Evolutionary conservation across 2,113 vertebrate genomes (phyloP), one percentile per base, ranked within the genome.

Genomic region (Callithrix jacchus): DNA sequence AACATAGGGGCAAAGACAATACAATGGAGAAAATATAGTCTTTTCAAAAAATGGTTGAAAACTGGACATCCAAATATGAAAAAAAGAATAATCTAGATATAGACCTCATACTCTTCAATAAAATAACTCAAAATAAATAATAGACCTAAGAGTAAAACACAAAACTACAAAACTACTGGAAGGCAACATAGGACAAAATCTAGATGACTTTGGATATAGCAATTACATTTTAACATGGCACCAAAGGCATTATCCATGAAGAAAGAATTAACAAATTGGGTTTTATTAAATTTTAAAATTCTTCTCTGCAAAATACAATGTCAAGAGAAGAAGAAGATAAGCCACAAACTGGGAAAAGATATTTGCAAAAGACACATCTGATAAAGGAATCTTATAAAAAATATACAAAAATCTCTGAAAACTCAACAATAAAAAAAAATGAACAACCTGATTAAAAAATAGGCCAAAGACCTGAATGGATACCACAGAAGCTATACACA

Each of bases 261-360:
- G 10, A 89, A 82, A 49, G 21, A 94, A 94, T 8, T 64, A 4
- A 8, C 82, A 89, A 64, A 11, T 2, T 85, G 16, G 18, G 80
- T 21, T 88, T 93, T 3, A 70, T 73, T 56, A 83, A 96, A 66
- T 47, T 74, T 86, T 49, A 23, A 84, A 94, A 74, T 58, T 94
- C 68, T 93, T 13, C 25, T 89, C 6, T 79, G 8, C 9, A 45
- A 94, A 94, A 77, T 20, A 76, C 40, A 95, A 61, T 79, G 37
- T 87, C 70, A 47, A 61, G n/a, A 54, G 20, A 88, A 73, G 30
- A 49, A 30, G 25, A 93, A 94, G 30, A 73, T 0, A 87, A 90
- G n/a, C 21, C 42, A 66, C 30, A 80, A 4, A 74, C 16, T 18
- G 21, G 5, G 18, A 90, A 5, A 92, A 81, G 27, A 8, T 87